Evolutionary conservation across 2,888 invertebrate species (phyloP).

Genomic region (Catocala sponsa): DNA sequence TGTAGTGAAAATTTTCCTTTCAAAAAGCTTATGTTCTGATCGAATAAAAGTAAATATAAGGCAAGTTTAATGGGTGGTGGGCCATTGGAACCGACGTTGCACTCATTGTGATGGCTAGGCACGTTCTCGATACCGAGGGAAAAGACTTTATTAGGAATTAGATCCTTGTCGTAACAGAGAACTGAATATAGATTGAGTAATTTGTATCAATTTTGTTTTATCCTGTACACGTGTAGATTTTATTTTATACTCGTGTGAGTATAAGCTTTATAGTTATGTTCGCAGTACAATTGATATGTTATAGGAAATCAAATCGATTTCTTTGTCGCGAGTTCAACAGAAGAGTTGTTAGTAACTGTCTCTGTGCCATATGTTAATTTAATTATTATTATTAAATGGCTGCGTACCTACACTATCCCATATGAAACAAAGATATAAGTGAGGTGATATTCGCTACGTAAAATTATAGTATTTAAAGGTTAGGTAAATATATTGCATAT

Average conservation of each 20-base stretch:
- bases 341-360: no score
- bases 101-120: constrained; percentile 33
- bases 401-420: no score
- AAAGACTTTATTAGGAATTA: constrained; percentile 34
- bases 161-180: constrained; percentile 29
- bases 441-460: no score
- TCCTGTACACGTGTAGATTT: constrained; percentile 16
- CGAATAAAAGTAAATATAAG: constrained; percentile 22
- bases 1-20: neutral
- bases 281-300: neutral
- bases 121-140: constrained; percentile 37
- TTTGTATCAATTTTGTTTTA: constrained; percentile 39
- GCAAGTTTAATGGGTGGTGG: constrained; percentile 11
- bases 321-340: no score
- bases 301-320: no score
- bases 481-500: no score
- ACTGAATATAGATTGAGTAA: constrained; percentile 42
- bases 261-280: constrained; percentile 7
- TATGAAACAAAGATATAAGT: no score
- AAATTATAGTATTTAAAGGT: no score
- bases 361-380: no score
- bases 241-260: constrained; percentile 9
- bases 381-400: no score
- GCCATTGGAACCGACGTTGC: constrained; percentile 9
- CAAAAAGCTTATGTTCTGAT: constrained; percentile 10